phyloP scores from a whole-genome alignment of 2,888 invertebrate genomes.

The Serripes groenlandicus region DNA sequence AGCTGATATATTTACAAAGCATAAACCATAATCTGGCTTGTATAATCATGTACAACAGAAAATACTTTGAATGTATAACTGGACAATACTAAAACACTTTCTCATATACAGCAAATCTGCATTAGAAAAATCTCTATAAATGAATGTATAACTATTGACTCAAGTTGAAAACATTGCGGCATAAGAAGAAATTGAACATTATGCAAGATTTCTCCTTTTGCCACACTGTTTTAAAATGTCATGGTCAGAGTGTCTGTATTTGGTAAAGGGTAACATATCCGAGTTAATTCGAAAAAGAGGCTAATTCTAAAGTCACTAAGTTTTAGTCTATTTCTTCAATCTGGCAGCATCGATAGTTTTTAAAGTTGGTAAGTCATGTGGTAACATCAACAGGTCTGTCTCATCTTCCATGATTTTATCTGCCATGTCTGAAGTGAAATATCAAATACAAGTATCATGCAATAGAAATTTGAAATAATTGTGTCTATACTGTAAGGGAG shows the following conservation, averaged over 20 bases:
- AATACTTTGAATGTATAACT: too few species aligned
- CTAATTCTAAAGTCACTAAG: background rate
- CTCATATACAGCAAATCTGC: too few species aligned
- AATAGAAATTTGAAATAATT: background rate
- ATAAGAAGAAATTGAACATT: background rate
- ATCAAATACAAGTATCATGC: background rate
- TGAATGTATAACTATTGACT: background rate
- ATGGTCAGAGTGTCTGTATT: background rate
- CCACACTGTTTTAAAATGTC: too few species aligned
- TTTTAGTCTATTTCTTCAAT: conserved; percentile 17
- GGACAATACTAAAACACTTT: too few species aligned
- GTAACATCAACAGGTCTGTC: conserved; percentile 90
- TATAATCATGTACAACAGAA: too few species aligned
- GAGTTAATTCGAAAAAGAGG: background rate
- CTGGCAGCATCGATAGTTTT: conserved; percentile 55
- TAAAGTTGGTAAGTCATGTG: conserved; percentile 90
- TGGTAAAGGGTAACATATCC: background rate
- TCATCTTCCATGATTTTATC: conserved; percentile 93
- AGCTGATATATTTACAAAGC: too few species aligned
- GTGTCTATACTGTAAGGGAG: background rate
- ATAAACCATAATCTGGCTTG: too few species aligned
- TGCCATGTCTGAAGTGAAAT: conserved; percentile 89
- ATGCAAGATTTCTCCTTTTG: background rate
- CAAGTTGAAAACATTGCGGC: background rate
- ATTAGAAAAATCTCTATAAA: too few species aligned